A percentile compares a stretch with the other conserved stretches of the same genome.
These are phyloP conservation scores for Cyprinodon variegatus DNA, from an alignment of 2,113 vertebrate genomes.

Conservation along the genomic window DNA sequence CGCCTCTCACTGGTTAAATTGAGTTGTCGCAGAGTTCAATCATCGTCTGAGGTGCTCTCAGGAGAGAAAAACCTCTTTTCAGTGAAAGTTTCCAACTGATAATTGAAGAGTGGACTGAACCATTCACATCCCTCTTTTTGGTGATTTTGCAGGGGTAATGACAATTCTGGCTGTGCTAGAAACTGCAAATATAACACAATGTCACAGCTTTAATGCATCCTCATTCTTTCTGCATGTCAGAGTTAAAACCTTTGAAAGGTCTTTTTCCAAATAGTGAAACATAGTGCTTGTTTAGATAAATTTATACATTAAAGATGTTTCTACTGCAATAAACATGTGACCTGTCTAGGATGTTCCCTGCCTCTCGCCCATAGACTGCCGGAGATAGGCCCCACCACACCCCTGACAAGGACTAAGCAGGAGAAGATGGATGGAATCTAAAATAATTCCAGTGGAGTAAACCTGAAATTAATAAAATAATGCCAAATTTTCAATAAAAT, in stretches of 20 bases:
- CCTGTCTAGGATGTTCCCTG: too few species aligned
- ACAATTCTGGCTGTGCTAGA: slow-evolving; percentile 27
- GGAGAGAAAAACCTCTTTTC: slow-evolving; percentile 32
- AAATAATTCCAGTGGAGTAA: slow-evolving; percentile 55
- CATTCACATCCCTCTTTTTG: slow-evolving; percentile 23
- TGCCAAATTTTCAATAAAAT: slow-evolving; percentile 63
- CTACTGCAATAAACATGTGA: not conserved
- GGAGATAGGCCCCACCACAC: too few species aligned
- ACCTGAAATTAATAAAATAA: slow-evolving; percentile 69
- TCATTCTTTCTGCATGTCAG: slow-evolving; percentile 15
- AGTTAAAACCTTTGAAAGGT: slow-evolving; percentile 18
- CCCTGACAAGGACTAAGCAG: too few species aligned
- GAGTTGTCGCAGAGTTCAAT: slow-evolving; percentile 51
- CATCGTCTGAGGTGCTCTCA: slow-evolving; percentile 37
- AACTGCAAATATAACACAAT: slow-evolving; percentile 22
- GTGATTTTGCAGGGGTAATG: slow-evolving; percentile 39
- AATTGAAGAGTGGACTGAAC: slow-evolving; percentile 53
- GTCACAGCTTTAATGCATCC: slow-evolving; percentile 21
- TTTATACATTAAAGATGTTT: slow-evolving; percentile 59
- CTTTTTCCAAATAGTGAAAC: slow-evolving; percentile 23
- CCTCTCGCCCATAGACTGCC: too few species aligned
- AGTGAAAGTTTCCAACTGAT: slow-evolving; percentile 49
- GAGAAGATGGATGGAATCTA: slow-evolving; percentile 30
- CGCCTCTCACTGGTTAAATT: slow-evolving; percentile 41
- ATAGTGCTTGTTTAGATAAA: slow-evolving; percentile 57